Evolutionary conservation across 2,113 vertebrate genomes (phyloP).

Genomic region (Ammodytes marinus): DNA sequence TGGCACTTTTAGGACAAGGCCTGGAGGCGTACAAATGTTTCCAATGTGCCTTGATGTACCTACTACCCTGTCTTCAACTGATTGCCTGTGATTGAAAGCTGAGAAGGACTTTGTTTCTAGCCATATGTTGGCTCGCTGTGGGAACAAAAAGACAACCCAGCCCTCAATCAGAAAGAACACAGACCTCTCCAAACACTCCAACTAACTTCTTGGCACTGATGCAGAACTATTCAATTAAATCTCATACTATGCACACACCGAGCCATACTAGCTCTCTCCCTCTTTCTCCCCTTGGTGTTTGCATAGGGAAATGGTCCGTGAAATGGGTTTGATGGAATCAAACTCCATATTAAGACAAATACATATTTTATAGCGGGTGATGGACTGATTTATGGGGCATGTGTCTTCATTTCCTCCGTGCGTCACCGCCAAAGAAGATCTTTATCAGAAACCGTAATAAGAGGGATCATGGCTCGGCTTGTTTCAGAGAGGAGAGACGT

Average conservation of each 20-base stretch:
- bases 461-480: conserved; percentile 51
- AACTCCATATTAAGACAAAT: conserved; percentile 76
- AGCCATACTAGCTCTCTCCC: conserved; percentile 11
- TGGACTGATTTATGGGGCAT: conserved; percentile 65
- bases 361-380: conserved; percentile 67
- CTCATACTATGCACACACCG: conserved; percentile 50
- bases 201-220: conserved; percentile 70
- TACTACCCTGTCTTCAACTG: conserved; percentile 9
- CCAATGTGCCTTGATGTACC: conserved; percentile 33
- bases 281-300: conserved; percentile 62
- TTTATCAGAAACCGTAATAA: conserved; percentile 56
- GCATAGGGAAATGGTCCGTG: conserved; percentile 76
- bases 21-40: conserved; percentile 38
- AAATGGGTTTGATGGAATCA: conserved; percentile 76
- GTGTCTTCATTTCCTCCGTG: conserved; percentile 63
- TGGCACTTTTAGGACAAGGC: conserved; percentile 40
- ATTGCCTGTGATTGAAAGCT: conserved; percentile 61
- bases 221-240: conserved; percentile 79
- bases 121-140: conserved; percentile 51
- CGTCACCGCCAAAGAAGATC: conserved; percentile 43
- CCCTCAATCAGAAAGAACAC: conserved; percentile 47
- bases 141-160: not conserved
- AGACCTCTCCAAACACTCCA: conserved; percentile 61
- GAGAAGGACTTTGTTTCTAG: conserved; percentile 60
- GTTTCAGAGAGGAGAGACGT: conserved; percentile 43